phyloP scores from a whole-genome alignment of 2,113 vertebrate genomes.

The Ondatra zibethicus region DNA sequence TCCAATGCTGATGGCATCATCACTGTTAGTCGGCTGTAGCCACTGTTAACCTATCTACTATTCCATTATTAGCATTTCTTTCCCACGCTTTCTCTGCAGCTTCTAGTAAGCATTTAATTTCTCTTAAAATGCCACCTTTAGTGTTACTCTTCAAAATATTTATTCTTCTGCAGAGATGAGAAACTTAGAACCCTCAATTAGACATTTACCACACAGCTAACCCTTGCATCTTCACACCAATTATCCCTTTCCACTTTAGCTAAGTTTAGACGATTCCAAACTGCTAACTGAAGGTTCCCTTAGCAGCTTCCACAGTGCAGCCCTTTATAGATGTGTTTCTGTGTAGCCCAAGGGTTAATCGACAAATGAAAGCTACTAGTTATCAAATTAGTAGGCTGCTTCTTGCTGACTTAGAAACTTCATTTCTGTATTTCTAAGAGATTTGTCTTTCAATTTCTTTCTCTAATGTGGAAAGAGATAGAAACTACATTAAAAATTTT shows the following conservation, averaged over 20 bases:
- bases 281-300: conserved; percentile 68
- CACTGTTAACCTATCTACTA: conserved; percentile 56
- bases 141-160: conserved; percentile 79
- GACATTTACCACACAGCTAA: conserved; percentile 70
- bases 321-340: not conserved
- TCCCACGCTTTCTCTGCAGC: not conserved
- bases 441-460: not conserved
- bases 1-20: not conserved
- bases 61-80: conserved; percentile 20
- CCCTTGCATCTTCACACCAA: conserved; percentile 74
- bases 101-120: conserved; percentile 73
- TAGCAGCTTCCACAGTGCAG: conserved; percentile 16
- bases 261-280: conserved; percentile 75
- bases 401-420: not conserved
- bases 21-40: not conserved
- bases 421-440: not conserved
- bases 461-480: not conserved
- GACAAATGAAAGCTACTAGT: conserved; percentile 33
- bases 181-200: conserved; percentile 76
- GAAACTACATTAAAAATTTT: not conserved
- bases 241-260: conserved; percentile 68
- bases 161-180: conserved; percentile 70
- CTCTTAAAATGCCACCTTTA: conserved; percentile 71
- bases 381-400: not conserved
- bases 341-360: not conserved